Evolutionary conservation across 1,140 invertebrate genomes (phyloP), one percentile per base, ranked within the genome.

Genomic region (Dinoponera quadriceps): DNA sequence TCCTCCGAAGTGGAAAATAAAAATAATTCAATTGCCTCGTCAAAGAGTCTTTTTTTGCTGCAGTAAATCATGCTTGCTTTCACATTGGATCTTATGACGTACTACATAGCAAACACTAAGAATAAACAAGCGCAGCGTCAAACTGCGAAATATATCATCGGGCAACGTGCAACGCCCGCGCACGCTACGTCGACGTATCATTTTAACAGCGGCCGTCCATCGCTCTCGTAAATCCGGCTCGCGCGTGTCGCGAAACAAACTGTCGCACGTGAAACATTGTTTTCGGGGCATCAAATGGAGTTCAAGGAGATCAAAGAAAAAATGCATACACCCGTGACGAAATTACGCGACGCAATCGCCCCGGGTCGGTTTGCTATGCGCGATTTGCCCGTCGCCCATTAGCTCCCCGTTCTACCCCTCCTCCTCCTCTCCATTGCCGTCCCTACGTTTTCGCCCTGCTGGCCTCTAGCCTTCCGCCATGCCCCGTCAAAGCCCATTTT

Each of bases 261-360:
- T 11, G 20, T 33, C 54, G n/a, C 22, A 14, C 54, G 38, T 57
- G 66, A 72, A 73, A 71, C 48, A 29, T 44, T 60, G 59, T 84
- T 55, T 16, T 71, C 38, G 18, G n/a, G 2, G 3, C 44, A 22
- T 59, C n/a, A 85, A 83, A 86, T 65, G 29, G 59, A 66, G 18
- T 77, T 48, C 20, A 65, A 82, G 38, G 9, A 68, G 62, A 84
- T 74, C 85, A 84, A 84, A 80, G 81, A 84, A 86, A 78, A 57
- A 38, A 22, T 18, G 27, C 11, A 59, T 57, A 27, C 29, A 29
- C 13, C 27, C 13, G 7, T 48, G 29, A 77, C 54, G 48, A 69
- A 65, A 87, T 83, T 83, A 65, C 48, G 49, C 38, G 33, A 27
- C 49, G 25, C 38, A 83, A 86, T 80, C 65, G 51, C 51, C 65